Base-by-base conservation (phyloP, 2,888 invertebrate genomes). In the Margaritifera margaritifera region DNA sequence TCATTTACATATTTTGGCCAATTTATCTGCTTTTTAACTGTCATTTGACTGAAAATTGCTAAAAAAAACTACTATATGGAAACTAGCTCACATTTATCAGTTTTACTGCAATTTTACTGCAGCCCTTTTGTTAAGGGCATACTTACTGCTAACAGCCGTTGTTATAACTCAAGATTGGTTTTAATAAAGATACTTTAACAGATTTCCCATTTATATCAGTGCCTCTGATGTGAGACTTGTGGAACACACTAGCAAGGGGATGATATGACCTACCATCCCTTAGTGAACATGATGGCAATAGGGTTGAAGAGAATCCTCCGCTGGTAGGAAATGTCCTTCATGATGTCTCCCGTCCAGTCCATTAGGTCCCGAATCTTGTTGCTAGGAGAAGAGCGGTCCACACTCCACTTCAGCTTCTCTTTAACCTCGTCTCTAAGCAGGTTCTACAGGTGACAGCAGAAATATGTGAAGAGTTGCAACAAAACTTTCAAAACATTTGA, bases 281-380 rank as follows among this genome's bases (percentile, higher is more conserved):
- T 88, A 8, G 89, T 89, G 70, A 90, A 86, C 75, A 88, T 82
- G 61, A 87, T 86, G n/a, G 88, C 87, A 42, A 89, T 80, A 15
- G 86, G 85, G 70, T 88, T 88, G 66, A 85, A 83, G 19, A 89
- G 83, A 42, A 90, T 88, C 69, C 83, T 87, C 60, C 86, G 80
- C 78, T 90, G 89, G 73, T 89, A 89, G 22, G 83, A 80, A 42
- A 89, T 89, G 72, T 90, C 90, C 56, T 87, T 84, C 80, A 89
- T 86, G 69, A 90, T 89, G 69, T 89, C 89, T 54, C 84, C 82
- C 59, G 89, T 87, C 90, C 90, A 90, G 67, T 77, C 82, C 88
- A 90, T 89, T n/a, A 90, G 81, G 76, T 89, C 89, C 2, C 89
- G 81, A 71, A 90, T 89, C 80, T 89, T 90, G 80, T 87, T 89